Percentiles rank a stretch among this genome's conserved stretches.
Conservation (phyloP, 2,888 invertebrate genomes). For the Thecocarcelia acutangulata region DNA sequence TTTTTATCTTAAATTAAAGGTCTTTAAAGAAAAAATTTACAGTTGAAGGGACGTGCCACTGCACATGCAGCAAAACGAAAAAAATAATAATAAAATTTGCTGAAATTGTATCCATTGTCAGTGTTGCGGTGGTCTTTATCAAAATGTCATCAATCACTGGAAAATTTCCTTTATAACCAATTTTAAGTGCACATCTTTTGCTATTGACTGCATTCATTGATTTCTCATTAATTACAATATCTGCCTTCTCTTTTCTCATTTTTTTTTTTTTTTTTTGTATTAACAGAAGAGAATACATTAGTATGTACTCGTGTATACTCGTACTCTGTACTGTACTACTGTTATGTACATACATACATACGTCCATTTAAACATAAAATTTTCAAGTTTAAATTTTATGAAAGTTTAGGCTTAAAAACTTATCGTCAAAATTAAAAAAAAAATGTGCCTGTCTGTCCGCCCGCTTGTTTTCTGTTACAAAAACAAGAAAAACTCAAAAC, state of each 20-base stretch:
- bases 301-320: too few relatives aligned
- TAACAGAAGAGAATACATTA: too few relatives aligned
- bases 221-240: constrained; percentile 77
- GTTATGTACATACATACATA: too few relatives aligned
- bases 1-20: constrained; percentile 59
- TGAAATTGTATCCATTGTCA: constrained; percentile 48
- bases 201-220: constrained; percentile 77
- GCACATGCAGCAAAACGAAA: constrained; percentile 33
- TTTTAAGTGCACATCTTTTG: constrained; percentile 71
- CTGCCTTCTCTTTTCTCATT: constrained; percentile 3
- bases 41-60: constrained; percentile 59
- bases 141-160: constrained; percentile 67
- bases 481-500: constrained; percentile 13
- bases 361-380: too few relatives aligned
- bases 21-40: constrained; percentile 45
- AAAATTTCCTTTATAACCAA: constrained; percentile 40
- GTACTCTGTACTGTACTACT: too few relatives aligned
- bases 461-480: not conserved
- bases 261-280: not conserved
- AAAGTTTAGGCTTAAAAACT: too few relatives aligned
- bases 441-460: not conserved
- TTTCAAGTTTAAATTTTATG: too few relatives aligned
- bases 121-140: constrained; percentile 60
- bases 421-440: not conserved
- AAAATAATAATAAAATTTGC: not conserved